Percentiles rank a stretch among this genome's conserved stretches.
phyloP scores from a whole-genome alignment of 2,797 vertebrate species.

The Ispidina picta region DNA sequence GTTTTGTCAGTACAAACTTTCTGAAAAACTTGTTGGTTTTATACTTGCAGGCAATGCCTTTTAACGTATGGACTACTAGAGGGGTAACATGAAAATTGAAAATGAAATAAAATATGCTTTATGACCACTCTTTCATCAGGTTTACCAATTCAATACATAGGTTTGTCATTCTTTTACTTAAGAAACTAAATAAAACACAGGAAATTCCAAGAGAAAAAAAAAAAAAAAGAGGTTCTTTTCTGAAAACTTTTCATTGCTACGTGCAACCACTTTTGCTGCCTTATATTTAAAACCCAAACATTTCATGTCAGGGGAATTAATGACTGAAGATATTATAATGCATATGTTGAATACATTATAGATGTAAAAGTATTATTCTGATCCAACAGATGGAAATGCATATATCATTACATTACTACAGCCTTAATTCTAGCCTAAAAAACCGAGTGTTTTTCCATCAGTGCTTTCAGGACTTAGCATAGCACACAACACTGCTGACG shows the following conservation, averaged over 20 bases:
- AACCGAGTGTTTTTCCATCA: slow-evolving; percentile 43
- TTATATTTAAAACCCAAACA: slow-evolving; percentile 17
- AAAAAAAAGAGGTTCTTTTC: background rate
- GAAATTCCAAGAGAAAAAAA: background rate
- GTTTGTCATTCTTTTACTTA: background rate
- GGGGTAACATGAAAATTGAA: background rate
- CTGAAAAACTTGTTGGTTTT: background rate
- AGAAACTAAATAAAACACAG: background rate
- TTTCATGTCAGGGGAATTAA: slow-evolving; percentile 40
- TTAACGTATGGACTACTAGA: background rate
- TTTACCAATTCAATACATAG: background rate
- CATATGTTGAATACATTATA: slow-evolving; percentile 33
- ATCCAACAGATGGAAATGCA: slow-evolving; percentile 69
- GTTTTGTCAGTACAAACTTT: background rate
- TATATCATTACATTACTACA: slow-evolving; percentile 49
- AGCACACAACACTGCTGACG: background rate
- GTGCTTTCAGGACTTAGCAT: slow-evolving; percentile 19
- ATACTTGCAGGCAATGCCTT: background rate
- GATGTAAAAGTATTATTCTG: slow-evolving; percentile 60
- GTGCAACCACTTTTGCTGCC: background rate
- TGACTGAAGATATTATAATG: slow-evolving; percentile 30
- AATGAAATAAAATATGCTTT: background rate
- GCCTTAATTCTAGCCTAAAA: slow-evolving; percentile 23
- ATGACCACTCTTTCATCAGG: accelerated
- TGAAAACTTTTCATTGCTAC: background rate